Evolutionary conservation across 2,113 vertebrate genomes (phyloP).

Genomic region (Procavia capensis): DNA sequence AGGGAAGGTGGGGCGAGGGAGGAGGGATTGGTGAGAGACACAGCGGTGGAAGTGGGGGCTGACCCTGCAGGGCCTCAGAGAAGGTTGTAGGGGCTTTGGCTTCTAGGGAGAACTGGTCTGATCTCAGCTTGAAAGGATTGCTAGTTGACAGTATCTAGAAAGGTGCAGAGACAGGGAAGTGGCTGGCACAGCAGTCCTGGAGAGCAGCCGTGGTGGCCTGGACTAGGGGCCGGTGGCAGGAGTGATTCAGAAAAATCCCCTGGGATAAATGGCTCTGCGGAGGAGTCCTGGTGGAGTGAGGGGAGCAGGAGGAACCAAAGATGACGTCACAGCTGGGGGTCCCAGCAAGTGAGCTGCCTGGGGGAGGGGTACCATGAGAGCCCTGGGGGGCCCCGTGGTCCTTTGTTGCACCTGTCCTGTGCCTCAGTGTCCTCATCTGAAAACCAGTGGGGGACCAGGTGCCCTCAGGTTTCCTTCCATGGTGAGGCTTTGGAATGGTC

Average conservation of each 20-base stretch:
- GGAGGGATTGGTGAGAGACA: too few relatives aligned
- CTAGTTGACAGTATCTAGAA: not conserved
- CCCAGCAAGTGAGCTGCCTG: not conserved
- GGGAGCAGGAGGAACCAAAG: not conserved
- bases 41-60: fast-evolving
- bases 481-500: not conserved
- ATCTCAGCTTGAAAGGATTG: not conserved
- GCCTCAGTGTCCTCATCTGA: not conserved
- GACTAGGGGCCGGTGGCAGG: not conserved
- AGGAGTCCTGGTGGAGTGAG: not conserved
- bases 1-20: too few relatives aligned
- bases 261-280: not conserved
- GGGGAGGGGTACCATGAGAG: too few relatives aligned
- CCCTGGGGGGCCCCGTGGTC: fast-evolving
- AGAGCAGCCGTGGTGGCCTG: fast-evolving
- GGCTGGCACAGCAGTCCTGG: not conserved
- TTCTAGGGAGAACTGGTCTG: not conserved
- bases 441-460: not conserved
- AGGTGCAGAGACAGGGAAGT: not conserved
- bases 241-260: fast-evolving
- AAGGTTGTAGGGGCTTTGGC: not conserved
- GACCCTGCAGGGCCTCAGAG: not conserved
- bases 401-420: not conserved
- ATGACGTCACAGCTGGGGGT: too few relatives aligned
- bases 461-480: not conserved